phyloP scores from a whole-genome alignment of 2,888 invertebrate species.

The Mesorhabditis spiculigera region DNA sequence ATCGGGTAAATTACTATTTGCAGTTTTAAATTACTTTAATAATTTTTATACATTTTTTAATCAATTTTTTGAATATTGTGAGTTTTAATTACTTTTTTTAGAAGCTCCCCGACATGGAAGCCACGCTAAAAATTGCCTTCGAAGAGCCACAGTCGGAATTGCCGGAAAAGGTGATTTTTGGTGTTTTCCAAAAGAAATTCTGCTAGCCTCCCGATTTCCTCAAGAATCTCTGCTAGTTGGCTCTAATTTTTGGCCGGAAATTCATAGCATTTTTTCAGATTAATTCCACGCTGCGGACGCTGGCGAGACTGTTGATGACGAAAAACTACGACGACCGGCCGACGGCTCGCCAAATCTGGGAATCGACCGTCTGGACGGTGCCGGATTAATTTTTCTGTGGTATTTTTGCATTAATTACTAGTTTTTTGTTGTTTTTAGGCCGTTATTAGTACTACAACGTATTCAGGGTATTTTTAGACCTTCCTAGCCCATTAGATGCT shows the following conservation, averaged over 20 bases:
- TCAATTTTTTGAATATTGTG: neutral
- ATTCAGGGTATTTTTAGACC: too few species aligned
- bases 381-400: neutral
- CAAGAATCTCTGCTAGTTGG: too few species aligned
- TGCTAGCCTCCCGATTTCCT: too few species aligned
- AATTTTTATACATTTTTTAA: too few species aligned
- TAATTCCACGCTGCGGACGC: neutral
- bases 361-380: neutral
- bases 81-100: neutral
- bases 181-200: too few species aligned
- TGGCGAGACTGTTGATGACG: constrained; percentile 7
- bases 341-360: constrained; percentile 7
- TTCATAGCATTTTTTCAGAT: neutral
- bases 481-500: too few species aligned
- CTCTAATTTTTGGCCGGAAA: too few species aligned
- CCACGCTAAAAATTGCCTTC: constrained; percentile 28
- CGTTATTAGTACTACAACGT: too few species aligned
- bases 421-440: too few species aligned
- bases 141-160: constrained; percentile 17
- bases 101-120: constrained; percentile 18
- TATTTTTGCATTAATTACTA: too few species aligned
- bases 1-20: constrained; percentile 13
- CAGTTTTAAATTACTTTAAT: too few species aligned
- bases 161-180: neutral
- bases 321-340: constrained; percentile 8